Conservation (phyloP, 2,797 vertebrate genomes). For the Gymnothorax reevesii region DNA sequence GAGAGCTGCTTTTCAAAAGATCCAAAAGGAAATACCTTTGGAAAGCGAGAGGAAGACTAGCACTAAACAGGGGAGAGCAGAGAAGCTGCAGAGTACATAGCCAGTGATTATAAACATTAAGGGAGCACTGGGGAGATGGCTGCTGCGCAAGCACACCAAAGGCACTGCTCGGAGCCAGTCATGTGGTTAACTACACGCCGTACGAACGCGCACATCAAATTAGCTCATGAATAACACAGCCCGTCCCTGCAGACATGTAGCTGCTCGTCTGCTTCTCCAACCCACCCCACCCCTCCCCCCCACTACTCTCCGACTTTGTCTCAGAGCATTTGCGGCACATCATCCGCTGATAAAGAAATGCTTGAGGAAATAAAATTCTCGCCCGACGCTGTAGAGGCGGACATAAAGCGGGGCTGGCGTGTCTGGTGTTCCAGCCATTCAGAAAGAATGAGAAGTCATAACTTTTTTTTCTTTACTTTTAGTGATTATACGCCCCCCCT, state of each 20-base stretch:
- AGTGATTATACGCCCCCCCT: no score
- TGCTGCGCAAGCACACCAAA: neutral
- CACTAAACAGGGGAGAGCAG: neutral
- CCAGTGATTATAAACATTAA: slow-evolving; percentile 26
- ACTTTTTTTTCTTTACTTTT: neutral
- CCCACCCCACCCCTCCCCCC: neutral
- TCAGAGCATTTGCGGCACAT: neutral
- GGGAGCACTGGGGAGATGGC: slow-evolving; percentile 1
- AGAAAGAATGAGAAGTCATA: neutral
- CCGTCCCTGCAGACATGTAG: neutral
- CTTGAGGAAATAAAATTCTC: neutral
- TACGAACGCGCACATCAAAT: slow-evolving; percentile 23
- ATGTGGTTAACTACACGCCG: slow-evolving; percentile 5
- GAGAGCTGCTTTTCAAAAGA: neutral
- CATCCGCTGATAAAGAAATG: neutral
- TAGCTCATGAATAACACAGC: slow-evolving; percentile 20
- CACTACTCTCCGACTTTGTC: neutral
- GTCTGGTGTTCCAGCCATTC: neutral
- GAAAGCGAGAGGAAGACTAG: slow-evolving; percentile 7
- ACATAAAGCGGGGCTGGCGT: neutral
- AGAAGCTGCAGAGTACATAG: slow-evolving; percentile 15
- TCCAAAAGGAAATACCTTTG: slow-evolving; percentile 28
- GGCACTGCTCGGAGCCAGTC: neutral
- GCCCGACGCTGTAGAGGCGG: no score
- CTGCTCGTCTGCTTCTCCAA: slow-evolving; percentile 4